Evolutionary conservation across 64 coral and sea anemone genomes (phyloP).

Genomic region (Montipora cactus): DNA sequence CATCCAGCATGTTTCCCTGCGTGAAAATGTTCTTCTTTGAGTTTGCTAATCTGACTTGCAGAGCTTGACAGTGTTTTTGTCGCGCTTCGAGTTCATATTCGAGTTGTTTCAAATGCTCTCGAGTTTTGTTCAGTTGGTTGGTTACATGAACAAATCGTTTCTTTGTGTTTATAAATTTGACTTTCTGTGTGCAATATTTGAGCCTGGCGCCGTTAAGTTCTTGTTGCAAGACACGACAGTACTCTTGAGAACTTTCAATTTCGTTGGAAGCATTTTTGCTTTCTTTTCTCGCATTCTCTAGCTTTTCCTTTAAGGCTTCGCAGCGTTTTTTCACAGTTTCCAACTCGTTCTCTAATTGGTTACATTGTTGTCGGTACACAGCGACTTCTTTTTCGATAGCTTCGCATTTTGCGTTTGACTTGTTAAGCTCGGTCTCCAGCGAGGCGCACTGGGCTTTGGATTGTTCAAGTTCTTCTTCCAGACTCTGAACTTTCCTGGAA

Average conservation of each 20-base stretch:
- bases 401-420: constrained; percentile 76
- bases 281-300: constrained; percentile 76
- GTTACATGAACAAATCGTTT: constrained; percentile 75
- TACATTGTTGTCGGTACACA: constrained; percentile 86
- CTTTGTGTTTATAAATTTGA: constrained; percentile 92
- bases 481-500: constrained; percentile 54
- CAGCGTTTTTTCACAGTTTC: constrained; percentile 77
- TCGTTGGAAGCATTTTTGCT: constrained; percentile 34
- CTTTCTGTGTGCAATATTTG: constrained; percentile 94
- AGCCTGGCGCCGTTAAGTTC: constrained; percentile 92
- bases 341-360: constrained; percentile 84
- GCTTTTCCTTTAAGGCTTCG: constrained; percentile 76
- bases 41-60: constrained; percentile 87
- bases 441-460: constrained; percentile 71
- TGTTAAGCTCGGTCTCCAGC: constrained; percentile 78
- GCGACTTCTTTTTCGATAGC: constrained; percentile 85
- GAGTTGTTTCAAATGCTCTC: constrained; percentile 65
- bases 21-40: constrained; percentile 90
- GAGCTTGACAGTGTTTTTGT: constrained; percentile 79
- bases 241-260: constrained; percentile 79
- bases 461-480: constrained; percentile 79
- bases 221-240: constrained; percentile 90
- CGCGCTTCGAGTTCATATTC: constrained; percentile 81
- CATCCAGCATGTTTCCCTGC: constrained; percentile 93
- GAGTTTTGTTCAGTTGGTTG: constrained; percentile 72